Base-by-base conservation (phyloP, 2,888 invertebrate species). In the Nomada lathburiana region DNA sequence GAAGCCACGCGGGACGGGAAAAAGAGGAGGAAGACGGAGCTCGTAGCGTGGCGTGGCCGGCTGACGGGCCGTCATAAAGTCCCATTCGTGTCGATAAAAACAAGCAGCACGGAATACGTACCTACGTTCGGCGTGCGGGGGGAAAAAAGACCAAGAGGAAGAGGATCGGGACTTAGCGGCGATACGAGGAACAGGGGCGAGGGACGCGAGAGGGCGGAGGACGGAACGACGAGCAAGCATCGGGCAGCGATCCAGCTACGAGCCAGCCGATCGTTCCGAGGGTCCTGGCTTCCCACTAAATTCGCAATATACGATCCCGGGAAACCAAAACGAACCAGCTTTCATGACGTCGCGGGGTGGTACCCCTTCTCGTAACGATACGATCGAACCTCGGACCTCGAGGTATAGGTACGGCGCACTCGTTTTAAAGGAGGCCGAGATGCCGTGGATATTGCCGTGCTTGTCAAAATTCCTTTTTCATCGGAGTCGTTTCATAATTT, bases 51-150 rank as follows among this genome's bases (percentile, higher is more conserved):
- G 72, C 68, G 16, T 16, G 75, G 78, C 71, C 55, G 86, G 78
- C 85, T 90, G 90, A 91, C 90, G 89, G 90, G 89, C 89, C 88
- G 84, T 90, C 91, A 88, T 91, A 91, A 91, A 91, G 89, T 91
- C 85, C 86, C 88, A 90, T 91, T 91, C 88, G 86, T 85, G 90
- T 85, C 88, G 88, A 88, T 88, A 88, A 88, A 88, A 88, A 86
- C 86, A 88, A 88, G 86, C 88, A 80, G 86, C 85, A 73, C 78
- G 85, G 86, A 80, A 88, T 83, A 85, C 85, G 85, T 80, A 36
- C 36, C 36, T 36, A 81, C 70, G 76, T 62, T 72, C 53, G 65
- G 62, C 76, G 64, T 76, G 74, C 26, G 13, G 57, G 71, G 62
- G 81, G 57, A 76, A 78, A 36, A 57, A 57, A 36, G 70, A n/a